Conservation (phyloP, 2,113 vertebrate genomes). For the Phoenicopterus ruber region DNA sequence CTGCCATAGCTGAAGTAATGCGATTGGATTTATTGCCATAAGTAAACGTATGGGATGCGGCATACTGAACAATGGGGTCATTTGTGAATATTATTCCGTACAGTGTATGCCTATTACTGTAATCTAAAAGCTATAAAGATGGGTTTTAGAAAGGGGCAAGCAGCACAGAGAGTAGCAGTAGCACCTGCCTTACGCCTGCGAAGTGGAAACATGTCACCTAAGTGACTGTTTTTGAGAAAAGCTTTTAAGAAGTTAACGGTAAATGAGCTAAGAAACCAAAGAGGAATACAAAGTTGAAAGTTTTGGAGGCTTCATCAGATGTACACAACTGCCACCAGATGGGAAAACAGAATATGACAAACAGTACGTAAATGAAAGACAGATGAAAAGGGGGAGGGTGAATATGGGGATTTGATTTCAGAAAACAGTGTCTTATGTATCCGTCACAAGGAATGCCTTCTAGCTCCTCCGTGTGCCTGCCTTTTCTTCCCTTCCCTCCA, state of each 20-base stretch:
- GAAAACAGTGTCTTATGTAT: not conserved
- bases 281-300: not conserved
- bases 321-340: conserved; percentile 47
- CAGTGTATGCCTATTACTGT: conserved; percentile 29
- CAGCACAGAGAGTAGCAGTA: not conserved
- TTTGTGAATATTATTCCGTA: conserved; percentile 30
- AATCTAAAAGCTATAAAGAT: conserved; percentile 57
- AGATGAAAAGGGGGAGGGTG: not conserved
- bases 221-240: conserved; percentile 23
- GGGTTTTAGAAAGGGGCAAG: not conserved
- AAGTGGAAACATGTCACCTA: not conserved
- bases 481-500: not conserved
- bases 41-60: conserved; percentile 42
- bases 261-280: conserved; percentile 27
- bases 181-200: not conserved
- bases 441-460: not conserved
- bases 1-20: conserved; percentile 62
- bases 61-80: conserved; percentile 22
- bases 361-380: not conserved
- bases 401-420: not conserved
- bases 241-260: conserved; percentile 50
- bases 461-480: not conserved
- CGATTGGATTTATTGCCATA: conserved; percentile 60
- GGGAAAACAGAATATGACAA: conserved; percentile 53
- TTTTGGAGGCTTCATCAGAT: conserved; percentile 37